Percentiles rank a stretch among this genome's conserved stretches.
These are phyloP conservation scores for Oxyteleia sp. DNA, from an alignment of 2,888 invertebrate species.

Conservation along the genomic window DNA sequence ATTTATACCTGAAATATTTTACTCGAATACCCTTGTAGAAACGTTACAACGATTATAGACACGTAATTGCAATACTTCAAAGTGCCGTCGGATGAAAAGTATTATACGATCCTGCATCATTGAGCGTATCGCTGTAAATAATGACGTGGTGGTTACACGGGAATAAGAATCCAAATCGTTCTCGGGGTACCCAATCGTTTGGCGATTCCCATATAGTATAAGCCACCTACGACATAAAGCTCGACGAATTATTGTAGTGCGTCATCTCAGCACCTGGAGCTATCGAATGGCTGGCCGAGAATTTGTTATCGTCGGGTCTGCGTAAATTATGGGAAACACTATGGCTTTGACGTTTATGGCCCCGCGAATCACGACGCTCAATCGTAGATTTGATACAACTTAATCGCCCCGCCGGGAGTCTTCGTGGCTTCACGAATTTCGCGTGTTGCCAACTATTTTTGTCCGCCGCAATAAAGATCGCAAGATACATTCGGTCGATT, in stretches of 20 bases:
- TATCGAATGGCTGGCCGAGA: conserved; percentile 49
- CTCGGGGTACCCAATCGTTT: conserved; percentile 80
- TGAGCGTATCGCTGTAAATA: conserved; percentile 79
- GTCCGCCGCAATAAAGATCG: conserved; percentile 55
- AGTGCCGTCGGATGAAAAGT: conserved; percentile 63
- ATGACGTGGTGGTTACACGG: conserved; percentile 75
- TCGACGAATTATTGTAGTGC: conserved; percentile 83
- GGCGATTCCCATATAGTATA: conserved; percentile 82
- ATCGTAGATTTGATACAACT: conserved; percentile 85
- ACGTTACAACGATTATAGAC: conserved; percentile 52
- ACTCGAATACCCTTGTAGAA: conserved; percentile 35
- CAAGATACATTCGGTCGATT: conserved; percentile 56
- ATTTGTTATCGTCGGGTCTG: conserved; percentile 69
- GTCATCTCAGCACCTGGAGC: conserved; percentile 83
- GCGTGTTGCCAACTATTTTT: conserved; percentile 27
- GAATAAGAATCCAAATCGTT: conserved; percentile 82
- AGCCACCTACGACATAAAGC: conserved; percentile 86
- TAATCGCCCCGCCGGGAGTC: conserved; percentile 78
- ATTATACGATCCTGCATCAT: conserved; percentile 61
- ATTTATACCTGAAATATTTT: conserved; percentile 37
- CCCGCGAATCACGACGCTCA: conserved; percentile 81
- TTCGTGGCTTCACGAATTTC: conserved; percentile 49
- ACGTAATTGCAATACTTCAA: conserved; percentile 65
- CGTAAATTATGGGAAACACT: conserved; percentile 84
- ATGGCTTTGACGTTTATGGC: conserved; percentile 81